phyloP scores from a whole-genome alignment of 1,140 invertebrate genomes.

The Oryctes rhinoceros region DNA sequence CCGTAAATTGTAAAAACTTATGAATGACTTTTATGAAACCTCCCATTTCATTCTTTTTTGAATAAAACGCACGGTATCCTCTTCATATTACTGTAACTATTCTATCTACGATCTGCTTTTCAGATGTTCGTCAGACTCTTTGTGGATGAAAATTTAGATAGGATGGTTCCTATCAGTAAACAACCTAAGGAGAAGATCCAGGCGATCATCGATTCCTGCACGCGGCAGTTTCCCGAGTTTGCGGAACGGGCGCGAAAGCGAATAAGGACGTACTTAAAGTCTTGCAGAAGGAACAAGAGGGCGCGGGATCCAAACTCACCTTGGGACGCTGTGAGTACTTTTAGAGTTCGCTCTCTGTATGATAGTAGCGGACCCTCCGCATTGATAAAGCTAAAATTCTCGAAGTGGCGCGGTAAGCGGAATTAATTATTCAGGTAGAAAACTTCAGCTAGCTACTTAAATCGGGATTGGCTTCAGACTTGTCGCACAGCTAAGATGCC shows the following conservation, averaged over 20 bases:
- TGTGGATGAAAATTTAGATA: conserved; percentile 95
- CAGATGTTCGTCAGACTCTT: conserved; percentile 98
- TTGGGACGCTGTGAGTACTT: conserved; percentile 73
- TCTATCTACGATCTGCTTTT: conserved; percentile 52
- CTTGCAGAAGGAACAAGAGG: conserved; percentile 92
- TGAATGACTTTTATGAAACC: too few species aligned
- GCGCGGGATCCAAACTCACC: conserved; percentile 75
- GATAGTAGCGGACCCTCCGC: neutral
- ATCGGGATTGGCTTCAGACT: neutral
- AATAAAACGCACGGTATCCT: too few species aligned
- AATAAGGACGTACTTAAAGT: conserved; percentile 95
- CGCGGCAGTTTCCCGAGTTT: conserved; percentile 96
- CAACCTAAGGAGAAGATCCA: conserved; percentile 98
- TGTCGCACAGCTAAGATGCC: neutral
- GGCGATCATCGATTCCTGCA: conserved; percentile 96
- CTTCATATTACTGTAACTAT: too few species aligned
- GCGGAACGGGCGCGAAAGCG: conserved; percentile 92
- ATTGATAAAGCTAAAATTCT: conserved; percentile 10
- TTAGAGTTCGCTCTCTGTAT: conserved; percentile 9
- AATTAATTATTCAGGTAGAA: conserved; percentile 15
- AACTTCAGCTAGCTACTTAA: neutral
- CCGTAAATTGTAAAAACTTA: too few species aligned
- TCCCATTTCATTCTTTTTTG: too few species aligned
- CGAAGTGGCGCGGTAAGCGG: neutral
- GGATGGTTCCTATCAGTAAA: conserved; percentile 96